These are phyloP conservation scores for Empis stercorea DNA, from an alignment of 2,888 invertebrate species.

Conservation along the genomic window DNA sequence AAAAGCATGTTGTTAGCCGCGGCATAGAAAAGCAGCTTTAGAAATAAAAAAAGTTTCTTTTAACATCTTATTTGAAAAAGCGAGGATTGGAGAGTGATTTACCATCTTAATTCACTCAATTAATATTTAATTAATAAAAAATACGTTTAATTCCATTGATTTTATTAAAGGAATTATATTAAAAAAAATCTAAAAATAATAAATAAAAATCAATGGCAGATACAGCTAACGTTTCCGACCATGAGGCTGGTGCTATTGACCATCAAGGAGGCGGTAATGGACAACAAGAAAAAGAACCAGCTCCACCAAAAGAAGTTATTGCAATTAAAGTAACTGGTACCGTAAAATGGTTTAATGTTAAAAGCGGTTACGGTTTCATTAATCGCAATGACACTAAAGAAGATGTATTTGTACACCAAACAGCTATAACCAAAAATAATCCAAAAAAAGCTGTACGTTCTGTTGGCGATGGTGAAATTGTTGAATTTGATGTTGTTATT, in stretches of 20 bases:
- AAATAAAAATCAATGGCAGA: no score
- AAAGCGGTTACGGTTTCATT: slow-evolving; percentile 98
- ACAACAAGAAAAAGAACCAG: background rate
- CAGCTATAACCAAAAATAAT: slow-evolving; percentile 93
- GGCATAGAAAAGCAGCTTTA: no score
- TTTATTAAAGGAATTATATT: no score
- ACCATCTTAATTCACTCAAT: no score
- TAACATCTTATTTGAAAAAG: no score
- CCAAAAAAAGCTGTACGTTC: slow-evolving; percentile 96
- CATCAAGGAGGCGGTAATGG: background rate
- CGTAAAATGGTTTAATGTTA: slow-evolving; percentile 98
- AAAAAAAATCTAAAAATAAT: no score
- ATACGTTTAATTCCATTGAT: no score
- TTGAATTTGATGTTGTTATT: slow-evolving; percentile 97
- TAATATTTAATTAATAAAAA: no score
- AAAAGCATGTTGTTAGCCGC: no score
- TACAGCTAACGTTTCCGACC: background rate
- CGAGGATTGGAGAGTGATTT: no score
- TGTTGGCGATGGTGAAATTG: slow-evolving; percentile 95
- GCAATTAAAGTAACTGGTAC: slow-evolving; percentile 94
- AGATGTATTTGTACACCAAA: slow-evolving; percentile 98
- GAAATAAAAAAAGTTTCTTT: no score
- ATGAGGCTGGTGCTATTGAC: background rate
- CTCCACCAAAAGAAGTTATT: slow-evolving; percentile 37
- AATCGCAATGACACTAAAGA: slow-evolving; percentile 98